Conservation (phyloP, 2,888 invertebrate species). For the Leistus spinibarbis region DNA sequence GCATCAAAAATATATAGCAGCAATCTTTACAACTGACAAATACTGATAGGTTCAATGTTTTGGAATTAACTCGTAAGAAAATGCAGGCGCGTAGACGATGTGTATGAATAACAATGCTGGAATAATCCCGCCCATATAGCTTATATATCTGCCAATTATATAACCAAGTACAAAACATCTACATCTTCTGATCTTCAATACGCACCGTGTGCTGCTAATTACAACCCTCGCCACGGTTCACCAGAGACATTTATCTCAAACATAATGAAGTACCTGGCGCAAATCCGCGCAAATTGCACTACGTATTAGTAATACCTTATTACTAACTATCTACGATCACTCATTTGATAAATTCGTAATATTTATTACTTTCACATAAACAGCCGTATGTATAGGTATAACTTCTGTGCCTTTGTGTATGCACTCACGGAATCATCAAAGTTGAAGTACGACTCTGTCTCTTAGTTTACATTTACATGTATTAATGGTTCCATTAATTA, state of each 20-base stretch:
- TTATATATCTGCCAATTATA: background rate
- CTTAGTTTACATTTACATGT: too few relatives aligned
- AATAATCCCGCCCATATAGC: too few relatives aligned
- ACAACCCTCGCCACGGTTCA: background rate
- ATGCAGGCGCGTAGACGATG: too few relatives aligned
- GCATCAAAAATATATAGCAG: too few relatives aligned
- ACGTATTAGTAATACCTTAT: background rate
- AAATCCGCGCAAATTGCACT: background rate
- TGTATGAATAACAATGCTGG: background rate
- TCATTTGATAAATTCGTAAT: background rate
- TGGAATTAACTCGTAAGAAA: too few relatives aligned
- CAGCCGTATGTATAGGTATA: background rate
- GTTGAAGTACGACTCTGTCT: too few relatives aligned
- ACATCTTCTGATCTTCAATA: background rate
- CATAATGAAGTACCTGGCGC: background rate
- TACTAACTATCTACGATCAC: background rate
- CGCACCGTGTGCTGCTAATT: background rate
- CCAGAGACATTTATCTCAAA: background rate
- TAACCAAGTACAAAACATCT: background rate
- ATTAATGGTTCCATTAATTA: too few relatives aligned
- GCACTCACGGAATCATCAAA: too few relatives aligned
- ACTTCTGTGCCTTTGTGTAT: too few relatives aligned
- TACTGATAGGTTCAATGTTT: too few relatives aligned
- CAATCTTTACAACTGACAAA: too few relatives aligned
- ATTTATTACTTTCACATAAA: background rate